Conservation (phyloP, 2,113 vertebrate species). For the Oryctolagus cuniculus region DNA sequence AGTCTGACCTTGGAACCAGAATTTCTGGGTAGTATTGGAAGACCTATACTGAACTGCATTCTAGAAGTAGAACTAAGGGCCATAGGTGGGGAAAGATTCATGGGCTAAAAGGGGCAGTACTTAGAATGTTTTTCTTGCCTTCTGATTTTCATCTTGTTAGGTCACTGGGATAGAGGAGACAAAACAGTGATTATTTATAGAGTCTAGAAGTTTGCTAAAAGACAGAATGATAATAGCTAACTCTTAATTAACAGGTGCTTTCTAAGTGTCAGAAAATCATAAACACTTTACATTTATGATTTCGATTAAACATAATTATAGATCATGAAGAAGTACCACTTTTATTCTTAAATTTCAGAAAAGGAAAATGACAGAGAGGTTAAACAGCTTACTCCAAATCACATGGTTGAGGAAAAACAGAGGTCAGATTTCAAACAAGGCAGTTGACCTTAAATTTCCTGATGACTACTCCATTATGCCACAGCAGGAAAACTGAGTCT, state of each 20-base stretch:
- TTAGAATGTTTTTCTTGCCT: background rate
- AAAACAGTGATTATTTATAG: background rate
- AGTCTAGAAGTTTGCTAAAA: background rate
- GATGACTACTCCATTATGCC: background rate
- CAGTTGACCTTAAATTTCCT: background rate
- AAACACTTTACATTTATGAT: background rate
- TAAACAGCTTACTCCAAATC: background rate
- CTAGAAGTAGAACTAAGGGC: background rate
- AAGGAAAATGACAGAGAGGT: background rate
- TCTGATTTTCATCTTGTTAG: background rate
- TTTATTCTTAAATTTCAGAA: constrained; percentile 9
- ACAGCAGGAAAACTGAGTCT: background rate
- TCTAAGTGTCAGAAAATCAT: background rate
- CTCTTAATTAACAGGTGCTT: background rate
- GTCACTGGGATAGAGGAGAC: background rate
- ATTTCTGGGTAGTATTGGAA: background rate
- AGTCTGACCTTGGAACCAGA: background rate
- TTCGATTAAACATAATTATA: background rate
- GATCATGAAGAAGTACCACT: background rate
- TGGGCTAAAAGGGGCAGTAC: background rate
- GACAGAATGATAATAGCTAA: background rate
- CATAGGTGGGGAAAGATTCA: background rate
- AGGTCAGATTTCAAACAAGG: background rate
- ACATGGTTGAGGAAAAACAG: background rate
- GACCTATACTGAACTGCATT: background rate